Evolutionary conservation across 2,113 vertebrate species (phyloP).

Genomic region (Thamnaconus septentrionalis): DNA sequence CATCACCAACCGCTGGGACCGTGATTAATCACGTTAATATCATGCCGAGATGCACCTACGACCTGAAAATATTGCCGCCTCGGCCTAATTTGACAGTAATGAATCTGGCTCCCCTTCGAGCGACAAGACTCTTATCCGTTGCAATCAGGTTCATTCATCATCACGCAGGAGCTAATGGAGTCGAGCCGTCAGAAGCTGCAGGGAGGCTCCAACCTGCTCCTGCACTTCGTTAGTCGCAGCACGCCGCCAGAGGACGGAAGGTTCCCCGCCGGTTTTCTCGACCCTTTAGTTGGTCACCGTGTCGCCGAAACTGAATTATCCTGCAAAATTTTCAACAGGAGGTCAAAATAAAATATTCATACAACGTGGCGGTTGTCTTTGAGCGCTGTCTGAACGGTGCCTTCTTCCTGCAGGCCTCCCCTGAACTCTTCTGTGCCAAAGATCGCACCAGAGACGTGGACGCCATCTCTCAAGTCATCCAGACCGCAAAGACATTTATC

Average conservation of each 20-base stretch:
- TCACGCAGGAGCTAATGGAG: slow-evolving; percentile 41
- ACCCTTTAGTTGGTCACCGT: too few relatives aligned
- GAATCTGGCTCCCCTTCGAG: slow-evolving; percentile 34
- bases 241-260: neutral
- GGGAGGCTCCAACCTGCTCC: slow-evolving; percentile 19
- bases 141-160: slow-evolving; percentile 55
- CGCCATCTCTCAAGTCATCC: slow-evolving; percentile 68
- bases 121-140: slow-evolving; percentile 19
- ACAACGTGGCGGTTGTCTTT: too few relatives aligned
- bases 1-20: slow-evolving; percentile 29
- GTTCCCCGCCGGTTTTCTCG: too few relatives aligned
- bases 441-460: slow-evolving; percentile 68
- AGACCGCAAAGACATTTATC: slow-evolving; percentile 61
- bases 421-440: slow-evolving; percentile 66
- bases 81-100: slow-evolving; percentile 63
- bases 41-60: slow-evolving; percentile 1
- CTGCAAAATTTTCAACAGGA: too few relatives aligned
- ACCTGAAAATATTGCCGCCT: slow-evolving; percentile 21
- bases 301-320: too few relatives aligned
- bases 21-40: slow-evolving; percentile 48
- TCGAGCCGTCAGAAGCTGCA: slow-evolving; percentile 36
- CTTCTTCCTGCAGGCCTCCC: slow-evolving; percentile 60
- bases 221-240: neutral
- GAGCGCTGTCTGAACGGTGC: neutral
- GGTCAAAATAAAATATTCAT: too few relatives aligned